Conservation (phyloP, 1,140 invertebrate genomes). For the Pararge aegeria region DNA sequence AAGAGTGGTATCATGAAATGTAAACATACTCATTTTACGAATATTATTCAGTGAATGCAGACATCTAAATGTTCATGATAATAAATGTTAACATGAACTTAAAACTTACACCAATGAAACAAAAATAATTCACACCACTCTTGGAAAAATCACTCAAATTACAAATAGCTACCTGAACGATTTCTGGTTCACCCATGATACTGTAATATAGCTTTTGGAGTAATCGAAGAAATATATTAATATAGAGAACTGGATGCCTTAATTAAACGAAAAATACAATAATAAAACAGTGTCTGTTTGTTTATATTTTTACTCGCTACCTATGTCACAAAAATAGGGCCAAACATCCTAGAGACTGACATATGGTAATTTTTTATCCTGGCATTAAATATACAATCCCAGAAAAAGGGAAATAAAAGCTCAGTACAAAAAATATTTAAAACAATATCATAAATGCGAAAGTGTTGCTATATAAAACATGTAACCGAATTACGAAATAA, state of each 20-base stretch:
- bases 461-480: too few species aligned
- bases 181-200: constrained; percentile 62
- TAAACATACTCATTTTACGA: background rate
- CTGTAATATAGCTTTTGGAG: constrained; percentile 65
- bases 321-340: too few species aligned
- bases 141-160: constrained; percentile 19
- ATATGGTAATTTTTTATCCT: too few species aligned
- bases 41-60: background rate
- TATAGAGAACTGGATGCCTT: constrained; percentile 6
- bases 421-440: too few species aligned
- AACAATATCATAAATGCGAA: too few species aligned
- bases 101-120: background rate
- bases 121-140: constrained; percentile 22
- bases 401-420: too few species aligned
- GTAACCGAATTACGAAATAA: too few species aligned
- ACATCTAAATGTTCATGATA: background rate
- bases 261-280: background rate
- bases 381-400: too few species aligned
- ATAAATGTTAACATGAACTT: background rate
- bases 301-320: too few species aligned
- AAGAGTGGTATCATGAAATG: constrained; percentile 3
- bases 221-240: constrained; percentile 41
- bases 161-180: constrained; percentile 55
- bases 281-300: too few species aligned
- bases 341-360: too few species aligned